phyloP scores from a whole-genome alignment of 2,797 vertebrate genomes.

The Bovichtus variegatus region DNA sequence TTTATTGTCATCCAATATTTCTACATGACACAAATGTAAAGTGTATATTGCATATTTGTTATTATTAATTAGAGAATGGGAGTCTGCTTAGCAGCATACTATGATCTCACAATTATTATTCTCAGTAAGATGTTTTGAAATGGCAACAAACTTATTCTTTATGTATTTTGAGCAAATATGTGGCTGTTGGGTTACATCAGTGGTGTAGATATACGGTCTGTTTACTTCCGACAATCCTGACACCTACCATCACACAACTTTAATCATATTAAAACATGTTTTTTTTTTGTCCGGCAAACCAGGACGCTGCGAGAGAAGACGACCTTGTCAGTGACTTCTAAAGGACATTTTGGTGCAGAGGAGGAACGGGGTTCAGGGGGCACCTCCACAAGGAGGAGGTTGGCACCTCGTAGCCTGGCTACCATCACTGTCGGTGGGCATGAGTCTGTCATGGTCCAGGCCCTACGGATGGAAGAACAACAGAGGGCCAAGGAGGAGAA shows the following conservation, averaged over 20 bases:
- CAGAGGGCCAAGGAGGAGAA: constrained; percentile 95
- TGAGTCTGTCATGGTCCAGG: constrained; percentile 96
- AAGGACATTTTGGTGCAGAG: constrained; percentile 90
- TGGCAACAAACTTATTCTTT: not conserved
- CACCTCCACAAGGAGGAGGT: constrained; percentile 91
- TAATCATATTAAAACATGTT: not conserved
- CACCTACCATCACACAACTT: not conserved
- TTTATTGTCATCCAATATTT: not conserved
- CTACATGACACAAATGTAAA: not conserved
- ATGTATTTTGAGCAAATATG: not conserved
- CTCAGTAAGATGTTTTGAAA: not conserved
- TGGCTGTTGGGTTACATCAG: not conserved
- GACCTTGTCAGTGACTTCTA: constrained; percentile 91
- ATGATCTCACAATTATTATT: not conserved
- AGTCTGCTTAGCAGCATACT: not conserved
- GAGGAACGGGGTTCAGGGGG: constrained; percentile 89
- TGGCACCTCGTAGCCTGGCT: constrained; percentile 88
- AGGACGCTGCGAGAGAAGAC: constrained; percentile 95
- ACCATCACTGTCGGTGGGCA: constrained; percentile 89
- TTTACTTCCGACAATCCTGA: not conserved
- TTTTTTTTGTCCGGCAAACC: constrained; percentile 50
- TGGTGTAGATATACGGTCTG: not conserved
- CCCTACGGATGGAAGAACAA: constrained; percentile 94
- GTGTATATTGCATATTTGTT: not conserved
- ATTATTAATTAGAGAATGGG: not conserved